Percentiles rank a stretch among this genome's conserved stretches.
Conservation (phyloP, 2,113 vertebrate genomes). For the Pica pica region DNA sequence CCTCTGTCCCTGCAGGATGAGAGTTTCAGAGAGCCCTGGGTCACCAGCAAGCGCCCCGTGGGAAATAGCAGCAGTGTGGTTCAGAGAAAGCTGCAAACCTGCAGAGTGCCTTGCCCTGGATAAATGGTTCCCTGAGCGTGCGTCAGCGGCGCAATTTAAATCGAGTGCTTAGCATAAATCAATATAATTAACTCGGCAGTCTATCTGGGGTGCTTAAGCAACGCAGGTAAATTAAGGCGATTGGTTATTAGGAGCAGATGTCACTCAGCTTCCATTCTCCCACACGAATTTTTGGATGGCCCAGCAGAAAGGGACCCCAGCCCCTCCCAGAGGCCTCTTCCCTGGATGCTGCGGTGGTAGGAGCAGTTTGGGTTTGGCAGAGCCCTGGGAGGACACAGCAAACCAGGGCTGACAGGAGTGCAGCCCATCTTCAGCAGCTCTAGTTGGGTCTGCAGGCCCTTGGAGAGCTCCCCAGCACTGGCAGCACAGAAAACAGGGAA, state of each 20-base stretch:
- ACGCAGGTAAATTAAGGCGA: neutral
- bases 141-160: neutral
- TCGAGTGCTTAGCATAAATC: neutral
- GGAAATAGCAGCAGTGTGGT: accelerated
- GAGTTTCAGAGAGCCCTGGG: neutral
- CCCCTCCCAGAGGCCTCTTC: neutral
- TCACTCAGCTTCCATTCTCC: neutral
- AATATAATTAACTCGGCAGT: neutral
- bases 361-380: neutral
- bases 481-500: neutral
- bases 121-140: neutral
- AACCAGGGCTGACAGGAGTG: too few species aligned
- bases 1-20: accelerated
- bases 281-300: accelerated
- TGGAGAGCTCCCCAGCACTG: too few species aligned
- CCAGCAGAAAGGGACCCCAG: neutral
- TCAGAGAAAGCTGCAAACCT: neutral
- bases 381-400: neutral
- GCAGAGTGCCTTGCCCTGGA: neutral
- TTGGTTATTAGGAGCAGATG: neutral
- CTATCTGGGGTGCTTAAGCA: neutral
- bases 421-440: too few species aligned
- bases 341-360: accelerated
- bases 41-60: neutral
- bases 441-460: too few species aligned